These are phyloP conservation scores for Tenodera sinensis DNA, from an alignment of 2,888 invertebrate species.

Conservation along the genomic window DNA sequence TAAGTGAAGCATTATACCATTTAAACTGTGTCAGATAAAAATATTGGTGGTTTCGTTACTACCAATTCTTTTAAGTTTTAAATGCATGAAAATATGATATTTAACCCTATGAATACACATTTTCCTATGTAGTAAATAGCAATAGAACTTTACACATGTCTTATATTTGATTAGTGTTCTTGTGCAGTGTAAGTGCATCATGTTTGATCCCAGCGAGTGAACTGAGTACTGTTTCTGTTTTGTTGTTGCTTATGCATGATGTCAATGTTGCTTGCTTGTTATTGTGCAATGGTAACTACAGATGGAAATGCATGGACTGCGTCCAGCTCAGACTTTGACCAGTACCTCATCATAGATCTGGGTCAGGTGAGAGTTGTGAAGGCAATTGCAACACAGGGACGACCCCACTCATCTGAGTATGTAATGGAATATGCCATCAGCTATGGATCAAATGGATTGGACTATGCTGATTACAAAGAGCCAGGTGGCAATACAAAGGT, in stretches of 20 bases:
- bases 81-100: no score
- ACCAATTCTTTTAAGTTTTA: no score
- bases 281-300: conserved; percentile 44
- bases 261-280: conserved; percentile 24
- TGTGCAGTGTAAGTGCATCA: background rate
- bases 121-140: no score
- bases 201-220: background rate
- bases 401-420: conserved; percentile 85
- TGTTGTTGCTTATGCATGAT: conserved; percentile 30
- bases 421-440: conserved; percentile 91
- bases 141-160: no score
- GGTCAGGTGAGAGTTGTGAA: conserved; percentile 85
- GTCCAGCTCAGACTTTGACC: conserved; percentile 85
- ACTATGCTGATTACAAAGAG: conserved; percentile 86
- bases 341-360: conserved; percentile 87
- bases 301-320: conserved; percentile 92
- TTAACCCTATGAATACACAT: no score
- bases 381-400: conserved; percentile 83
- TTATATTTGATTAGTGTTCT: background rate
- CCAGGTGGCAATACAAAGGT: conserved; percentile 87
- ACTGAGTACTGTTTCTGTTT: background rate
- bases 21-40: no score
- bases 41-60: no score
- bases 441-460: conserved; percentile 86
- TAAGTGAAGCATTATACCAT: no score